phyloP scores from a whole-genome alignment of 2,888 invertebrate species.

The Caenorhabditis macrosperma region DNA sequence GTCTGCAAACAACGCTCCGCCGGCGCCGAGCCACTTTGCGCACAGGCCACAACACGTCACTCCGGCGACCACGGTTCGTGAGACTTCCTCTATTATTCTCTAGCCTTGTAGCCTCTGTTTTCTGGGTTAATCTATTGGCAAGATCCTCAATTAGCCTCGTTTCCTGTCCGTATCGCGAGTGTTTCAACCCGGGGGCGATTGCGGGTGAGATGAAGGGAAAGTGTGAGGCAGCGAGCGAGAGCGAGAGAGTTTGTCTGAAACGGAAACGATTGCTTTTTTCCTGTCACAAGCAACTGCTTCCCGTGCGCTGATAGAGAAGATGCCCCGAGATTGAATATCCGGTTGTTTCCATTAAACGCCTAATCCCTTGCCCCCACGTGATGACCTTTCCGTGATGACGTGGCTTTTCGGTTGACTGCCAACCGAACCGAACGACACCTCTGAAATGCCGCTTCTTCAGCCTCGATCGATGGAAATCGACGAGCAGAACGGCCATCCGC shows the following conservation, averaged over 20 bases:
- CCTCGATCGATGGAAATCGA: slow-evolving; percentile 51
- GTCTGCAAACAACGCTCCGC: slow-evolving; percentile 13
- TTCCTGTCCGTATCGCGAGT: not conserved
- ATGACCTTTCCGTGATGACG: no score
- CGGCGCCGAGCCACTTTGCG: slow-evolving; percentile 41
- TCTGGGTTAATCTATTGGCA: slow-evolving; percentile 40
- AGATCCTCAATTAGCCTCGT: slow-evolving; percentile 16
- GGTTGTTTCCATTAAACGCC: no score
- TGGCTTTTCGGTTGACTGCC: no score
- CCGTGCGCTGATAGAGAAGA: not conserved
- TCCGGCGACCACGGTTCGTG: slow-evolving; percentile 35
- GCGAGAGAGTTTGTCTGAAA: not conserved
- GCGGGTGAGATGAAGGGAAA: no score
- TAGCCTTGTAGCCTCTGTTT: slow-evolving; percentile 36
- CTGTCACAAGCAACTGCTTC: no score
- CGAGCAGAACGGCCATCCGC: slow-evolving; percentile 34
- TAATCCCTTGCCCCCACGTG: no score
- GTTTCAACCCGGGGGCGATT: no score
- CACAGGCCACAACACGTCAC: slow-evolving; percentile 38
- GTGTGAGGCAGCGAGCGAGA: no score
- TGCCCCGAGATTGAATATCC: no score
- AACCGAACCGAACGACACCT: no score
- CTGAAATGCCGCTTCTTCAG: not conserved
- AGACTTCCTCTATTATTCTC: no score
- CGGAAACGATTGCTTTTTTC: not conserved